Conservation (phyloP, 2,113 vertebrate genomes). For the Pluvialis apricaria region DNA sequence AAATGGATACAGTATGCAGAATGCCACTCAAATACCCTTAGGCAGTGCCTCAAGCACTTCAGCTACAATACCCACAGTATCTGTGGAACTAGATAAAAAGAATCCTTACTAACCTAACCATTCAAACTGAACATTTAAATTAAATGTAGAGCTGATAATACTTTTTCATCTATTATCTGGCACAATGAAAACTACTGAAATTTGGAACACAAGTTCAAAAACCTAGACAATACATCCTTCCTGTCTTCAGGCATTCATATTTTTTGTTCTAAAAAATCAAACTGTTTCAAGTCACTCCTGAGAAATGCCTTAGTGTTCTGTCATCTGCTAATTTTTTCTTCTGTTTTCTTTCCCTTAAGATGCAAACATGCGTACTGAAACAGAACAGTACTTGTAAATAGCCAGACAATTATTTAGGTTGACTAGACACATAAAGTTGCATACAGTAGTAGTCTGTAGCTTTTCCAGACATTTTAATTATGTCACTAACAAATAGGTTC, state of each 20-base stretch:
- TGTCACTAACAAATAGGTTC: background rate
- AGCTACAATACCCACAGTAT: background rate
- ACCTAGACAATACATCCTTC: background rate
- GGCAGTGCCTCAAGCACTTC: background rate
- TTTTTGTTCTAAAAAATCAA: background rate
- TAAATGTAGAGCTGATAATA: background rate
- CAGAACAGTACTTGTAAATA: background rate
- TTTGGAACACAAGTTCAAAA: background rate
- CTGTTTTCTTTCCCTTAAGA: background rate
- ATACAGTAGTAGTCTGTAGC: background rate
- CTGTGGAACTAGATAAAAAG: background rate
- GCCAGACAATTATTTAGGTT: background rate
- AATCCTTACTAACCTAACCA: background rate
- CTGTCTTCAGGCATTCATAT: background rate
- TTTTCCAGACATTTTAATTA: background rate
- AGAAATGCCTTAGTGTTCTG: background rate
- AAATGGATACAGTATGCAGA: background rate
- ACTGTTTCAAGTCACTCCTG: background rate
- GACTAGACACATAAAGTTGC: background rate
- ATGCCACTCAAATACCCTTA: background rate
- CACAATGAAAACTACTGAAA: background rate
- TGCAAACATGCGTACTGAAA: background rate
- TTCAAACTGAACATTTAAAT: background rate
- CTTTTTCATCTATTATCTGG: background rate
- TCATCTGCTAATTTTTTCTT: background rate